Base-by-base conservation (phyloP, 2,888 invertebrate species). In the Deilephila porcellus region DNA sequence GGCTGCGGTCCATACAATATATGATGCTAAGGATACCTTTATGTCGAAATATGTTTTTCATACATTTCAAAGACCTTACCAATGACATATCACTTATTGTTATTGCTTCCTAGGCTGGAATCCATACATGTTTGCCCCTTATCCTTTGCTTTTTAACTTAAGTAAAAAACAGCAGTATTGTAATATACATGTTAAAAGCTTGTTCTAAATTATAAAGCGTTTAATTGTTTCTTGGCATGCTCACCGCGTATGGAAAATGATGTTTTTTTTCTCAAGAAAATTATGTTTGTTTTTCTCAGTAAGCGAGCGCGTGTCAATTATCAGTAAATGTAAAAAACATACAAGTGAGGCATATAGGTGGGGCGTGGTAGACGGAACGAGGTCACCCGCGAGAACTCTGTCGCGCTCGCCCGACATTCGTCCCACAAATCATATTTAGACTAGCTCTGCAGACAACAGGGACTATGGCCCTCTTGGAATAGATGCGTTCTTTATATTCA, bases 391-490 rank as follows among this genome's bases (percentile, higher is more conserved):
- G 79, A 83, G 87, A 84, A 82, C 85, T 87, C 85, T 84, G 89
- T 88, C 88, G 85, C 85, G 85, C 84, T 87, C 85, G 85, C 84
- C 87, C 86, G 83, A 83, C 87, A 89, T 89, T 87, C 84, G 92
- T 86, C 87, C 91, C 87, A 92, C 91, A 90, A 92, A 91, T 92
- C 90, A 92, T 91, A 90, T 92, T 92, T 91, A 91, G 91, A 88
- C 83, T 86, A 86, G 86, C 84, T 83, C 86, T 88, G 86, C 86
- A 86, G 84, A 88, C 86, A 90, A 88, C 89, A 88, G 87, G 85
- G 86, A 87, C 85, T 90, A 84, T 89, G 88, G 85, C 88, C 88
- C 87, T 90, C 87, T 90, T 88, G 87, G 88, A 90, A 89, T 88
- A 89, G 59, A 73, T 59, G 45, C 25, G 59, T 56, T 72, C 20